Conservation (phyloP, 2,797 vertebrate species). For the Graptemys geographica region DNA sequence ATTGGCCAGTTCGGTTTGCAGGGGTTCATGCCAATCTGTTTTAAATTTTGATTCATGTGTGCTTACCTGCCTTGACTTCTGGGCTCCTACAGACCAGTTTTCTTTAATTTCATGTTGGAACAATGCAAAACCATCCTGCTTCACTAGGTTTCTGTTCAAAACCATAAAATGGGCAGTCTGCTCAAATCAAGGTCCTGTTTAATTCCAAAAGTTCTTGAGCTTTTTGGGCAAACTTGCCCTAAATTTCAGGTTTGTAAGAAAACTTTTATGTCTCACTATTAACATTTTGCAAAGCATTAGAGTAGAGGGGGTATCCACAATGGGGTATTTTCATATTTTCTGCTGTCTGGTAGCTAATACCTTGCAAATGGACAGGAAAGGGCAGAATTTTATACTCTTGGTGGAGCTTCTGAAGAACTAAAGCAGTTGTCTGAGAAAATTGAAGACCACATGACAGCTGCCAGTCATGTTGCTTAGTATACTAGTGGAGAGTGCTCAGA, state of each 20-base stretch:
- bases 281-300: background rate
- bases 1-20: background rate
- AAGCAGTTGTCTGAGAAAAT: conserved; percentile 16
- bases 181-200: background rate
- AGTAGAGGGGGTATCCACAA: background rate
- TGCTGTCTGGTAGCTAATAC: conserved; percentile 32
- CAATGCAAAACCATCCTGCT: conserved; percentile 37
- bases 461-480: background rate
- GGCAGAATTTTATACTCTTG: background rate
- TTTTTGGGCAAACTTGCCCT: conserved; percentile 8
- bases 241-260: conserved; percentile 6
- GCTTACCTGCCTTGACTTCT: background rate
- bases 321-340: background rate
- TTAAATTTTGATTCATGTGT: background rate
- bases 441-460: conserved; percentile 18
- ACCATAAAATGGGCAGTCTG: background rate
- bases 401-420: background rate
- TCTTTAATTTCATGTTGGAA: background rate
- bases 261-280: background rate
- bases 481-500: background rate
- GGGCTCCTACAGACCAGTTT: background rate
- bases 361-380: background rate
- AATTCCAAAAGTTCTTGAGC: conserved; percentile 34
- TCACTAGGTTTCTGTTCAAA: background rate
- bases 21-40: background rate